phyloP scores from a whole-genome alignment of 2,113 vertebrate species.

The Phaetusa simplex region DNA sequence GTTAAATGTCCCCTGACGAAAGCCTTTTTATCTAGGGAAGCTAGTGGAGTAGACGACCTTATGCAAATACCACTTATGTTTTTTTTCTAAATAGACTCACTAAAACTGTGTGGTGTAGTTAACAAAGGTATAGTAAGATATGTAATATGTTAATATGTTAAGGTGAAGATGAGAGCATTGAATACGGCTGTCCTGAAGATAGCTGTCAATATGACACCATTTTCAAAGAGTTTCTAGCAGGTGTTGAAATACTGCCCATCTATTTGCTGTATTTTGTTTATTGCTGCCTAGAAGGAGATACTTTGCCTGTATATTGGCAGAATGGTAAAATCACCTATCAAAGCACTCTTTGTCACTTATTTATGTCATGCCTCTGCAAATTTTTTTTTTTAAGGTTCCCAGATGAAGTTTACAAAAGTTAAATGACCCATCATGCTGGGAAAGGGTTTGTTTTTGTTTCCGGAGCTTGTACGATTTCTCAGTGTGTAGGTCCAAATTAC shows the following conservation, averaged over 20 bases:
- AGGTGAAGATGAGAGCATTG: neutral
- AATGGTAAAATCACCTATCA: neutral
- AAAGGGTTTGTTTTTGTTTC: constrained; percentile 27
- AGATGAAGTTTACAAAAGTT: neutral
- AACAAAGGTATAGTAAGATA: neutral
- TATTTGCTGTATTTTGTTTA: neutral
- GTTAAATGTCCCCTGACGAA: neutral
- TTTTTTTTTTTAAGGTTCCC: neutral
- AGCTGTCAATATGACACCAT: neutral
- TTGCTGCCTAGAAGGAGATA: neutral
- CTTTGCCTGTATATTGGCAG: neutral
- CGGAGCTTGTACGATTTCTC: neutral
- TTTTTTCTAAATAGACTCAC: neutral
- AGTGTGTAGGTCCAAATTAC: neutral
- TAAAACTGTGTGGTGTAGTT: neutral
- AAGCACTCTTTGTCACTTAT: neutral
- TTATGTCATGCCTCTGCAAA: neutral
- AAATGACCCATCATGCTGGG: neutral
- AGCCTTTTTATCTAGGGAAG: neutral
- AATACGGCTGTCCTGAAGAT: neutral
- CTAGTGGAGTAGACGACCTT: neutral
- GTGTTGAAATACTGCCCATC: neutral
- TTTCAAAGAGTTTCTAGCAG: neutral
- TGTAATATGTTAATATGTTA: neutral
- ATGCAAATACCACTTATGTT: neutral